phyloP scores from a whole-genome alignment of 2,113 vertebrate species.

The Chrysemys picta region DNA sequence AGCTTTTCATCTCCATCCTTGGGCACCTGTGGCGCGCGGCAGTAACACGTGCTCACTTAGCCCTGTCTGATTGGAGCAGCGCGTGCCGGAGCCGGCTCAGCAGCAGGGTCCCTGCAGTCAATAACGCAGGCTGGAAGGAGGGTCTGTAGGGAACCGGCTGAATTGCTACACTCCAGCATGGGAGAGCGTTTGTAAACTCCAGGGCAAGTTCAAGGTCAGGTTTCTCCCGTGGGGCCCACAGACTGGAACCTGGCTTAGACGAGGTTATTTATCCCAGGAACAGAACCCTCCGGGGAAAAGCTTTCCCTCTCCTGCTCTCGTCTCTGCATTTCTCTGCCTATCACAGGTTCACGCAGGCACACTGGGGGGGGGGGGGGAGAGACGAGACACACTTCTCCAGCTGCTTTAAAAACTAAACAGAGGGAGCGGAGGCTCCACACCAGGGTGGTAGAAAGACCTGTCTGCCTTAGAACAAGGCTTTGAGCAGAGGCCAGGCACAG shows the following conservation, averaged over 20 bases:
- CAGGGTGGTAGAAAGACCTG: neutral
- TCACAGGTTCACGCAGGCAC: too few relatives aligned
- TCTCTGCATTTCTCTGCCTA: neutral
- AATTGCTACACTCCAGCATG: neutral
- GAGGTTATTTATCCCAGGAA: neutral
- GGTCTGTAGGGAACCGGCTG: too few relatives aligned
- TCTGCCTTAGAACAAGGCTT: neutral
- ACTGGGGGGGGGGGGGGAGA: too few relatives aligned
- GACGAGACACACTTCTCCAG: too few relatives aligned
- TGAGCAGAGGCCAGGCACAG: neutral
- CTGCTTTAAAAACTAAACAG: neutral
- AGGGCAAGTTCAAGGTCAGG: too few relatives aligned
- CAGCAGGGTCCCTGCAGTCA: neutral
- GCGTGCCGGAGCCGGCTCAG: too few relatives aligned
- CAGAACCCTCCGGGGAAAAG: neutral
- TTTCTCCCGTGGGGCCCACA: neutral
- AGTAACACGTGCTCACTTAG: neutral
- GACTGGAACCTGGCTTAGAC: neutral
- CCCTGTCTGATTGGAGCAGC: too few relatives aligned
- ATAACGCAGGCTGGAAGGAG: neutral
- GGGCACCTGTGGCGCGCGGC: too few relatives aligned
- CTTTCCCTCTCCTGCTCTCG: too few relatives aligned
- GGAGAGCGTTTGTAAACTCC: too few relatives aligned
- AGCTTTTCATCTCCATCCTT: too few relatives aligned
- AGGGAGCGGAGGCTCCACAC: neutral